phyloP scores from a whole-genome alignment of 2,113 vertebrate genomes.

The Aegotheles bennettii region DNA sequence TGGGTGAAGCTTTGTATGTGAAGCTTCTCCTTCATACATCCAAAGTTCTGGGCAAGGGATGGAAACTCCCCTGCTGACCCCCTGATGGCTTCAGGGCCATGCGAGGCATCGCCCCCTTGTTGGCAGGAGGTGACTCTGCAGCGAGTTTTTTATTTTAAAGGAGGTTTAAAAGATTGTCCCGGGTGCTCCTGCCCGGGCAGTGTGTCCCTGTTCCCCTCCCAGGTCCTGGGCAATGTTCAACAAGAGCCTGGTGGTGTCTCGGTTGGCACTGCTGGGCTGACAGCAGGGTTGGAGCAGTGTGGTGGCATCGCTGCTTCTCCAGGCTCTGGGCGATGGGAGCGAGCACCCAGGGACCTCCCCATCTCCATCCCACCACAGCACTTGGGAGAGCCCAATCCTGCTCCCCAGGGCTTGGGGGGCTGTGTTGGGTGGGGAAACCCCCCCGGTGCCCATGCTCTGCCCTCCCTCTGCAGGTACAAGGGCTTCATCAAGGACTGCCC shows the following conservation, averaged over 20 bases:
- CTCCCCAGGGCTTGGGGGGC: not conserved
- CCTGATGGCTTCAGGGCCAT: rapidly evolving
- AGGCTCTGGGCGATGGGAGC: no score
- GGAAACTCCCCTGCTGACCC: rapidly evolving
- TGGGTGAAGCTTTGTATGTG: not conserved
- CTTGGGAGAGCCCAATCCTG: not conserved
- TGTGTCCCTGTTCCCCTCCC: not conserved
- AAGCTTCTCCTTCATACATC: not conserved
- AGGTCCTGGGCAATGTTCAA: rapidly evolving
- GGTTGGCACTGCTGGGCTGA: not conserved
- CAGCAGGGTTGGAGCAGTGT: not conserved
- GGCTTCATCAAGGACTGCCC: conserved; percentile 97
- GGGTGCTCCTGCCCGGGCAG: not conserved
- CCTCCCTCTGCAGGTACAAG: conserved; percentile 81
- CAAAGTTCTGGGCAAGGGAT: not conserved
- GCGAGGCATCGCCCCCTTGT: not conserved
- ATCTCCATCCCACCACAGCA: not conserved
- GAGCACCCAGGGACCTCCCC: not conserved
- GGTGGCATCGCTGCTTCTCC: not conserved
- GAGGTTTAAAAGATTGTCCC: not conserved
- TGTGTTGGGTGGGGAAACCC: rapidly evolving
- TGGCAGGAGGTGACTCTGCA: not conserved
- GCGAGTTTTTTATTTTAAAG: not conserved
- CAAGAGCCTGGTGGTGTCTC: not conserved
- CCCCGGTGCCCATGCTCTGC: not conserved